Evolutionary conservation across 1,140 invertebrate genomes (phyloP).

Genomic region (Polyergus mexicanus): DNA sequence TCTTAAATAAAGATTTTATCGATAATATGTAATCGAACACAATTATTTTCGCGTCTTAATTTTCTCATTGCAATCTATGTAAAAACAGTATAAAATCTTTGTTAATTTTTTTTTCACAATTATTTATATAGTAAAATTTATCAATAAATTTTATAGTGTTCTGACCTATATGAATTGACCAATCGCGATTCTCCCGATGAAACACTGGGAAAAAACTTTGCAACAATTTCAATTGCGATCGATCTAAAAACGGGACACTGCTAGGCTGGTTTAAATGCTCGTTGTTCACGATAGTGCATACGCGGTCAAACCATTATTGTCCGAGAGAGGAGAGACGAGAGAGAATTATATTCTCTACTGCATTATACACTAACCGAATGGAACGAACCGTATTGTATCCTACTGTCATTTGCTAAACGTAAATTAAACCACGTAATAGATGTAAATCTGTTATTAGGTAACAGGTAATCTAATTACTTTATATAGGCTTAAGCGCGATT

Average conservation of each 20-base stretch:
- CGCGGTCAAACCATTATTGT: constrained; percentile 55
- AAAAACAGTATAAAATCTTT: not conserved
- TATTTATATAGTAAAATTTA: not conserved
- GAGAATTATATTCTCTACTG: constrained; percentile 42
- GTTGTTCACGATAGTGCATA: constrained; percentile 51
- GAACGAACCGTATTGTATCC: constrained; percentile 56
- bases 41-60: not conserved
- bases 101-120: not conserved
- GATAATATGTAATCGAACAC: not conserved
- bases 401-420: constrained; percentile 54
- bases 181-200: not conserved
- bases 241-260: constrained; percentile 48
- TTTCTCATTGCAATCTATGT: not conserved
- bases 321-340: constrained; percentile 9
- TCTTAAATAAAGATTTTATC: not conserved
- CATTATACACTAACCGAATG: constrained; percentile 31
- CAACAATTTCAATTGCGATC: constrained; percentile 72
- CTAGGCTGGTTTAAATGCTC: constrained; percentile 45
- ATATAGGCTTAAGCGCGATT: not conserved
- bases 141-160: not conserved
- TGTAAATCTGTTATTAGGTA: constrained; percentile 32
- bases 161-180: not conserved
- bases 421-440: constrained; percentile 32
- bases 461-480: constrained; percentile 40
- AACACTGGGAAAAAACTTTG: constrained; percentile 40